Evolutionary conservation across 2,888 invertebrate genomes (phyloP), one percentile per base, ranked within the genome.

Genomic region (Petrophora chlorosata): DNA sequence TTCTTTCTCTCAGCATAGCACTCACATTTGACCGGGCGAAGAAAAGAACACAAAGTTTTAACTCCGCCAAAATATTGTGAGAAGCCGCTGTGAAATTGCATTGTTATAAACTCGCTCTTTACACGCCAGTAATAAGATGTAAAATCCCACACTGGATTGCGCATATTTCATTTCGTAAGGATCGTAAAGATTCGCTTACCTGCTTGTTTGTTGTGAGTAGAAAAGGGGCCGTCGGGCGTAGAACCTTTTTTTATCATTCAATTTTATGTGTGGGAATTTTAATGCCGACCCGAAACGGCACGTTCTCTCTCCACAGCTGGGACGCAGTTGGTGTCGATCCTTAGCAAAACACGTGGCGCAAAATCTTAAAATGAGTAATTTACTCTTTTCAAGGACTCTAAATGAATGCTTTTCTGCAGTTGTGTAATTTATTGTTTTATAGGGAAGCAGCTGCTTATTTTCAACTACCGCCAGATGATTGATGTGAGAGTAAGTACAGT

Each of bases 181-280:
- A 72, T 83, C 80, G 76, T 85, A 85, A 85, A 86, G 83, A 85
- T 88, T 85, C 83, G 80, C 82, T 86, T 90, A 90, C 90, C 90
- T 90, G 90, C 85, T 82, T 85, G 86, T 85, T 87, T 90, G 89
- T 88, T 86, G 82, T 84, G 76, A 76, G 81, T 75, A 74, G 79
- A 75, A 81, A 85, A 83, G 79, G 39, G 85, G 80, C 84, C 79
- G 75, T 76, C 73, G 76, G 75, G 71, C 65, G 70, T 64, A 57
- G 70, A 76, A 81, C 82, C 82, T 81, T 88, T 61, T 85, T 82
- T 81, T 82, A 75, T 70, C 79, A 82, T 82, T 79, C 75, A 80
- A 84, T 84, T 86, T 85, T 82, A 85, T 85, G 79, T 87, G 87
- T 89, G 90, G 87, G 89, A 89, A 89, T 88, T 85, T 85, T 85